These are phyloP conservation scores for Hofmannophila pseudospretella DNA, from an alignment of 2,888 invertebrate genomes.

Conservation along the genomic window DNA sequence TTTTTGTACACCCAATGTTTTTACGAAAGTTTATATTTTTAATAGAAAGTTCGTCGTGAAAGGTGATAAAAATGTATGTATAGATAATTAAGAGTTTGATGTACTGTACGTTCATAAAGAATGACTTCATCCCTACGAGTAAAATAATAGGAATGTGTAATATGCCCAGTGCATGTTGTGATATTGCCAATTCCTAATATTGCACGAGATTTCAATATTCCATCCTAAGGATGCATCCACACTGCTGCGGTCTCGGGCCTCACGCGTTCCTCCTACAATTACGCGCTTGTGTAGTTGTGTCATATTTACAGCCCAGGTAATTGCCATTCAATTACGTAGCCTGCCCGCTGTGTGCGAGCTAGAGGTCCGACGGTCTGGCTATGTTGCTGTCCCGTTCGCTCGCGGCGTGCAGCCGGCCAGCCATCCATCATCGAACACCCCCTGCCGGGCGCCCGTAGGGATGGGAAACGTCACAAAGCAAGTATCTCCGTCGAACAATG, in stretches of 20 bases:
- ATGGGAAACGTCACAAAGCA: conserved; percentile 68
- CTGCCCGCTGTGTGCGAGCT: conserved; percentile 54
- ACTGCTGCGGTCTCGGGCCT: conserved; percentile 59
- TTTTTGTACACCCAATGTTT: no score
- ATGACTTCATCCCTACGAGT: no score
- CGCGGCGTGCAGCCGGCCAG: conserved; percentile 58
- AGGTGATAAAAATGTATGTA: no score
- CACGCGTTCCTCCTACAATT: conserved; percentile 73
- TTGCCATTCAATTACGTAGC: conserved; percentile 77
- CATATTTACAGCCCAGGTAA: conserved; percentile 79
- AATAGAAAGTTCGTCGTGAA: no score
- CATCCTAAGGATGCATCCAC: conserved; percentile 50
- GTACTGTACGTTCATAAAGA: no score
- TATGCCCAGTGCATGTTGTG: background rate
- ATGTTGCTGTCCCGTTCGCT: conserved; percentile 36
- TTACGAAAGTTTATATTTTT: no score
- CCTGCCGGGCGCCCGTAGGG: conserved; percentile 68
- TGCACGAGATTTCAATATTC: conserved; percentile 47
- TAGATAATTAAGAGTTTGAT: no score
- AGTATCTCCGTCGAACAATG: conserved; percentile 60
- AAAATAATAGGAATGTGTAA: no score
- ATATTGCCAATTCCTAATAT: no score
- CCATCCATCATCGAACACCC: conserved; percentile 75
- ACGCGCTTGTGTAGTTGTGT: conserved; percentile 77
- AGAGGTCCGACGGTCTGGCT: conserved; percentile 32